Evolutionary conservation across 2,888 invertebrate genomes (phyloP), one percentile per base, ranked within the genome.

Genomic region (Busseola fusca): DNA sequence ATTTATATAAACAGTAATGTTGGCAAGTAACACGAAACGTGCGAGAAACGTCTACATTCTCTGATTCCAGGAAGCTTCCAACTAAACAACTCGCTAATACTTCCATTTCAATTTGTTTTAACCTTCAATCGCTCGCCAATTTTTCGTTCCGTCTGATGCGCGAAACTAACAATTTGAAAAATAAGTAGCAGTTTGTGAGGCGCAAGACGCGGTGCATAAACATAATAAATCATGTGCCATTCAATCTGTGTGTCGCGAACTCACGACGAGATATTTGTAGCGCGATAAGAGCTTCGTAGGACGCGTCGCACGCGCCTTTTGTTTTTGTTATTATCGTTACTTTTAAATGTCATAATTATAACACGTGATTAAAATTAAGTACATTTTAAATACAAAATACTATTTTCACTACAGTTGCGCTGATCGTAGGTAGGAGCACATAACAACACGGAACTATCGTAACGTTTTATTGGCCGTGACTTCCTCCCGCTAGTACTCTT

Each of bases 51-150:
- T 87, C 87, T 91, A 89, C 87, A 85, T 80, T 84, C 80, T 82
- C 80, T 72, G 69, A 88, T 93, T 93, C 91, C 91, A 89, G 91
- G 93, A 94, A 94, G 87, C 86, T 83, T 85, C 81, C 71, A 87
- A 87, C 87, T 86, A 87, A 87, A 86, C 82, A 86, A 83, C 80
- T 80, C 81, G 85, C 82, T 77, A 70, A 85, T 86, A 87, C 88
- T 84, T 81, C 83, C 84, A 89, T 88, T 90, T 87, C 82, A 84
- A 89, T 87, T 88, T 84, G 80, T 90, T 91, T 91, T 94, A 93
- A 95, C 94, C 94, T 94, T 94, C 92, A 93, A 90, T 87, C 87
- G 89, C 72, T 91, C 89, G 91, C 91, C 87, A 92, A 91, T 86
- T 86, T 81, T 88, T 78, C 83, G 86, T 84, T 80, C 83, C 80